phyloP scores from a whole-genome alignment of 2,797 vertebrate species.

The Limnodromus scolopaceus region DNA sequence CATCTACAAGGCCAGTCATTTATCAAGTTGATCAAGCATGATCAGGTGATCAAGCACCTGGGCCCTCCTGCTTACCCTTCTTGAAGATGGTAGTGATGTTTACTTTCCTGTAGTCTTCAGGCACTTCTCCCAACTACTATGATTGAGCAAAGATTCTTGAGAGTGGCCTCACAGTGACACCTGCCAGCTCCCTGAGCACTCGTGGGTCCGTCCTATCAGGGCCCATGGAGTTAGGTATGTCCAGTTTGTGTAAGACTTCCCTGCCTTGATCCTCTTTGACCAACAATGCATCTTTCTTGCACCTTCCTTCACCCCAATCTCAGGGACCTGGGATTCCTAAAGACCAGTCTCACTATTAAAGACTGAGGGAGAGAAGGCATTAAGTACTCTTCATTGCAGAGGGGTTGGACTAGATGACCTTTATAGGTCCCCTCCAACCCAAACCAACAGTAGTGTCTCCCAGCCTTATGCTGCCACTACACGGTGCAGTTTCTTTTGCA shows the following conservation, averaged over 20 bases:
- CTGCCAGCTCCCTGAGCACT: background rate
- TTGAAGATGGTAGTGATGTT: background rate
- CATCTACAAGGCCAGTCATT: background rate
- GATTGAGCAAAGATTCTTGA: background rate
- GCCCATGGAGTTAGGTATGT: background rate
- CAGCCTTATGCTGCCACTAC: background rate
- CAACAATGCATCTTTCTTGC: background rate
- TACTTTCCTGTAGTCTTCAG: background rate
- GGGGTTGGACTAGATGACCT: background rate
- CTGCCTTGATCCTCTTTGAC: background rate
- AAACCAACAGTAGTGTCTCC: background rate
- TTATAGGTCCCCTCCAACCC: background rate
- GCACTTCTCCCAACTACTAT: background rate
- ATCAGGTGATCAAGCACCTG: too few relatives aligned
- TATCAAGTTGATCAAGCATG: background rate
- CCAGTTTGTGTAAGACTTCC: background rate
- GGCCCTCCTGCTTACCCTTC: background rate
- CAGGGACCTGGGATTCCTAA: background rate
- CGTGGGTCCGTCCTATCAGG: background rate
- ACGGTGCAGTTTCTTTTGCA: background rate
- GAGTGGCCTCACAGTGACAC: background rate
- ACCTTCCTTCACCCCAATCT: background rate
- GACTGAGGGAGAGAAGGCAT: background rate
- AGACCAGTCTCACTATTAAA: background rate
- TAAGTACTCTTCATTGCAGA: background rate